Conservation (phyloP, 2,888 invertebrate species). For the Furcula furcula region DNA sequence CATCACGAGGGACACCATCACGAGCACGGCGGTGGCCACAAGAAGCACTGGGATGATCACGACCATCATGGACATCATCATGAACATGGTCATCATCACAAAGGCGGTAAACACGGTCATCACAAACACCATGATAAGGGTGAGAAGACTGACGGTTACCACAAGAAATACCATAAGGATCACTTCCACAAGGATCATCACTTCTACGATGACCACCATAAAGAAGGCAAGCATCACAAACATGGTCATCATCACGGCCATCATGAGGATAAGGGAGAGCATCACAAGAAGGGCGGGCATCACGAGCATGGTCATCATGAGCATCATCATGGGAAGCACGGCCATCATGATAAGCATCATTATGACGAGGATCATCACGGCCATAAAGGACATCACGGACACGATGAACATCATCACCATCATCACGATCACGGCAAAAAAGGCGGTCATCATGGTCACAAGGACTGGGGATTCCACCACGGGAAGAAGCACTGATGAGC, state of each 20-base stretch:
- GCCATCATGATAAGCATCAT: constrained; percentile 73
- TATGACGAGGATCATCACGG: constrained; percentile 69
- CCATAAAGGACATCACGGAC: constrained; percentile 76
- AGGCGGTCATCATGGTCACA: constrained; percentile 70
- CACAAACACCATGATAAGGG: constrained; percentile 73
- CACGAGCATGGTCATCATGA: constrained; percentile 69
- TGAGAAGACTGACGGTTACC: constrained; percentile 69
- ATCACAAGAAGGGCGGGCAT: constrained; percentile 75
- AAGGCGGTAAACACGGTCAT: constrained; percentile 70
- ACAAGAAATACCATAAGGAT: constrained; percentile 76
- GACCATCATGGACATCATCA: constrained; percentile 71
- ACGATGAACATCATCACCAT: constrained; percentile 72
- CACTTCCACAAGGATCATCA: constrained; percentile 75
- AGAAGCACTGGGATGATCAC: constrained; percentile 69
- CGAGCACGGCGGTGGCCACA: constrained; percentile 69
- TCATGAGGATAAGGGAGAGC: constrained; percentile 64
- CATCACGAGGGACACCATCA: constrained; percentile 69
- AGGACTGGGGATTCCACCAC: constrained; percentile 73
- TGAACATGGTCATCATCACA: constrained; percentile 72
- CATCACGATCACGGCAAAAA: constrained; percentile 77
- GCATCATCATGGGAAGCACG: constrained; percentile 71
- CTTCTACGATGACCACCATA: constrained; percentile 73
- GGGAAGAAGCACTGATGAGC: constrained; percentile 73
- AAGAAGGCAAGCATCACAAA: constrained; percentile 75
- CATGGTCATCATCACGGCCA: constrained; percentile 73